Evolutionary conservation across 2,113 vertebrate species (phyloP), one percentile per base, ranked within the genome.

Genomic region (Xiphorhynchus elegans): DNA sequence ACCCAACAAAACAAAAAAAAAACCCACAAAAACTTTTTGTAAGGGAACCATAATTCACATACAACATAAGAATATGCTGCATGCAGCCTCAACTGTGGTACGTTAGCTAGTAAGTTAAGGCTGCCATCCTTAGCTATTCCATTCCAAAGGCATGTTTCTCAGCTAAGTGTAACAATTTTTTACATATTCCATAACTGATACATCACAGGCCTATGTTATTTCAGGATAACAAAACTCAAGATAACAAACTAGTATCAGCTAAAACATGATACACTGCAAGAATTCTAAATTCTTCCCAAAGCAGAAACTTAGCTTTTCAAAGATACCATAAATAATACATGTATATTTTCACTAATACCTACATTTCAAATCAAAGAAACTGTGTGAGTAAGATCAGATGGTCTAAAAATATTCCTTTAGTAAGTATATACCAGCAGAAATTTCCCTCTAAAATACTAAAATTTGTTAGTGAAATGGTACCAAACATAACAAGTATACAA

Each of bases 381-480:
- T 84, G 42, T 23, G 8, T 80, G 68, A 81, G 2, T 69, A 90
- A 92, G 93, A 95, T 25, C 60, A 93, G 24, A 83, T 72, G 39
- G 94, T 78, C 84, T 94, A 90, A 96, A 84, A 93, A 95, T 89
- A 89, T 18, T 94, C 73, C 58, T 96, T 97, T 91, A 94, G 70
- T 95, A 98, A 96, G 69, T 78, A 75, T 86, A 78, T 93, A 97
- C 84, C 94, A 97, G 95, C 89, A 97, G 91, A 93, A 96, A 94
- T 17, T 95, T 97, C 96, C 97, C 98, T 98, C 97, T 98, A 98
- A 98, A 98, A 98, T 97, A 98, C 95, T 97, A 87, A 93, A 94
- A 89, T 98, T 98, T 98, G 98, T 98, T 98, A 98, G 93, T 97
- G 97, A 98, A 98, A 98, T 93, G 94, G 96, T 98, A 98, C 97